phyloP scores from a whole-genome alignment of 1,140 invertebrate species.

The Caenorhabditis remanei region DNA sequence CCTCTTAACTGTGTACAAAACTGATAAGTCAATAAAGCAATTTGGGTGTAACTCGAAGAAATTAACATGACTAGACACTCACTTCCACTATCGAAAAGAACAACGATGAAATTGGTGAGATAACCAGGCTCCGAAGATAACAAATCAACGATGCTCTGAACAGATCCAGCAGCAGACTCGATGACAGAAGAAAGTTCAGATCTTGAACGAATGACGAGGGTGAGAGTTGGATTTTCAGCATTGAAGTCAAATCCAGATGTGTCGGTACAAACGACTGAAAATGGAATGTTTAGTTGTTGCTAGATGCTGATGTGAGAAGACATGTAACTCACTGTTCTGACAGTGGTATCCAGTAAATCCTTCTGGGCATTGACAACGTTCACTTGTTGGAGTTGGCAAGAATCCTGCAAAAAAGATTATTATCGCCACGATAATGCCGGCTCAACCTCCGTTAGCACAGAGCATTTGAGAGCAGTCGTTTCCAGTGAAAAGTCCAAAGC shows the following conservation, averaged over 20 bases:
- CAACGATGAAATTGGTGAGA: constrained; percentile 57
- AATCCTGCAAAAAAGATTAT: not conserved
- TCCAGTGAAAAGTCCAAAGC: constrained; percentile 60
- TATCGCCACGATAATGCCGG: not conserved
- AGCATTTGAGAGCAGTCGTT: constrained; percentile 39
- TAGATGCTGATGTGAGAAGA: no score
- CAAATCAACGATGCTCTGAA: constrained; percentile 17
- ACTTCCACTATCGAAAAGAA: constrained; percentile 64
- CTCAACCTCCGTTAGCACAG: constrained; percentile 60
- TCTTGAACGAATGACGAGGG: constrained; percentile 61
- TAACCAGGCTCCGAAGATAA: constrained; percentile 57
- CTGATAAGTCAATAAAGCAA: not conserved
- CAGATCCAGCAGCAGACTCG: constrained; percentile 41
- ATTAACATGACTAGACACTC: not conserved
- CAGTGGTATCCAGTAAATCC: constrained; percentile 64
- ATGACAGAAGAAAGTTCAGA: constrained; percentile 61
- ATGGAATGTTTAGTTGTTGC: not conserved
- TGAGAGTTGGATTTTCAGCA: constrained; percentile 57
- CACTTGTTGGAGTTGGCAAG: constrained; percentile 30
- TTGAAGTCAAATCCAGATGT: constrained; percentile 55
- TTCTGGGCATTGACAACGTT: constrained; percentile 58
- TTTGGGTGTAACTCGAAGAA: not conserved
- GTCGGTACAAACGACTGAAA: constrained; percentile 63
- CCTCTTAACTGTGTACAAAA: not conserved
- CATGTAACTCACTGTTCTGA: constrained; percentile 30